These are phyloP conservation scores for Hapalemur alaotrensis DNA, from an alignment of 2,797 vertebrate genomes.

Conservation along the genomic window DNA sequence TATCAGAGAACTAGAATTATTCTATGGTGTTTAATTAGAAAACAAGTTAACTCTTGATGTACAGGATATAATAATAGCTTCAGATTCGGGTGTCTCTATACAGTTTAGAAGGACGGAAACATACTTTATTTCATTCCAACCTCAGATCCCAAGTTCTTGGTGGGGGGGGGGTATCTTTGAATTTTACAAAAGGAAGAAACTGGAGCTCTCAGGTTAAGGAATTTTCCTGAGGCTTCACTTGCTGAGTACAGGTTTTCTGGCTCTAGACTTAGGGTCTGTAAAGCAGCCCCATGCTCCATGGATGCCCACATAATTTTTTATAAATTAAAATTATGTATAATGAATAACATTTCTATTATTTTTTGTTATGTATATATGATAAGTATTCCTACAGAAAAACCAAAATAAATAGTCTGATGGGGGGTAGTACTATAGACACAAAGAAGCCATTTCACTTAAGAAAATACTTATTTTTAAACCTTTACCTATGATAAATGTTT, in stretches of 20 bases:
- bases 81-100: neutral
- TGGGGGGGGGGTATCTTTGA: neutral
- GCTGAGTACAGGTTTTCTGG: neutral
- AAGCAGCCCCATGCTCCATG: neutral
- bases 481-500: neutral
- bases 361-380: neutral
- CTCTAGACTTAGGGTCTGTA: neutral
- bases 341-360: neutral
- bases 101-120: neutral
- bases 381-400: neutral
- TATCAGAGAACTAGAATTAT: neutral
- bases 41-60: neutral
- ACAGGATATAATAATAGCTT: neutral
- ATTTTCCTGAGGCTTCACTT: neutral
- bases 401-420: neutral
- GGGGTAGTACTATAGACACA: neutral
- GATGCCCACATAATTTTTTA: neutral
- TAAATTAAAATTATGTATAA: constrained; percentile 7
- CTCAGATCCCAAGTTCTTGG: neutral
- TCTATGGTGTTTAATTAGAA: neutral
- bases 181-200: neutral
- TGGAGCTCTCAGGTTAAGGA: neutral
- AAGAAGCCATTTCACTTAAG: neutral
- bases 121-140: neutral
- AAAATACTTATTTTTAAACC: neutral